Evolutionary conservation across 2,113 vertebrate species (phyloP), one percentile per base, ranked within the genome.

Genomic region (Nerophis lumbriciformis): DNA sequence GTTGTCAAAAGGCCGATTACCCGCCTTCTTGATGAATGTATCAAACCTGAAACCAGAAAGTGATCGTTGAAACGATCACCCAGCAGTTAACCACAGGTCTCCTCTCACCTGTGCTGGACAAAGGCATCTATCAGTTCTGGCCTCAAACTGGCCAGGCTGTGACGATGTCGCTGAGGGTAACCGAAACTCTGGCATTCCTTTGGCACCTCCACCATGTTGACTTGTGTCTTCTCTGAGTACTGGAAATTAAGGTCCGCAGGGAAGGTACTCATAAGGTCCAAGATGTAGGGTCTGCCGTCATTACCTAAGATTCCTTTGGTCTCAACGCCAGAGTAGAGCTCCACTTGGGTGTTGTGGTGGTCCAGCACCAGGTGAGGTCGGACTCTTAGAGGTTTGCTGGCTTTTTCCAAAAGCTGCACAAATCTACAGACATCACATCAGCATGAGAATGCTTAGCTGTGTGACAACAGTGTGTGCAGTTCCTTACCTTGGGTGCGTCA

Each of bases 231-330:
- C 57, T 92, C 86, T 0, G 92, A 88, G 61, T 97, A 63, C 69
- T 73, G 85, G 75, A 96, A 97, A 83, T 97, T 98, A n/a, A 95
- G 92, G 71, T 99, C 96, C 0, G 94, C 93, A 0, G 96, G 96
- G 73, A 95, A 98, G 59, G 95, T 95, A 35, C 94, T 93, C 12
- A 97, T 89, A 61, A 98, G 88, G 84, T 99, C 95, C 47, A 99
- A 82, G 78, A 98, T 92, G 83, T 99, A 99, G 70, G 92, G 89
- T 44, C 96, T 93, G 7, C 95, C 92, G 0, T 99, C 96, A 0
- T 98, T 99, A 75, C 96, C 96, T 8, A 97, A 88, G 72, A 99
- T 97, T 80, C 96, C 96, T 80, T 98, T 97, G 83, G 95, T 97
- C 77, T 97, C 94, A 1, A 98, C 91, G 0, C 93, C 94, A 13